Base-by-base conservation (phyloP, 2,888 invertebrate species). In the Agrotis puta region DNA sequence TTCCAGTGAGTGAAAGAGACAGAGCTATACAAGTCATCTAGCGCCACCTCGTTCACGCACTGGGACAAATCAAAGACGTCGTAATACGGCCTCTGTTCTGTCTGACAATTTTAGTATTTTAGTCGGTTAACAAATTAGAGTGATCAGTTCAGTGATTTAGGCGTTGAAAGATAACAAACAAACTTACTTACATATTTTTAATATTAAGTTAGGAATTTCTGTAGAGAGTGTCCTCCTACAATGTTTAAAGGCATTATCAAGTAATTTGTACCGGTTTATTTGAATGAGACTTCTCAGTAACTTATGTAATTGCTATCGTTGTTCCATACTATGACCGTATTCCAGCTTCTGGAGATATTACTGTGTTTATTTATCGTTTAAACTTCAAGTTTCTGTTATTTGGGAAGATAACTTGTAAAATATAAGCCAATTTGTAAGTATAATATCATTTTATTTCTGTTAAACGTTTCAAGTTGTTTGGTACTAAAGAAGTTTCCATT, bases 271-370 rank as follows among this genome's bases (percentile, higher is more conserved):
- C 33, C 13, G 43, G 59, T 71, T 56, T 39, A 77, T 69, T 63
- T 70, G 39, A 70, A 70, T 81, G 63, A 56, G 64, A 64, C 67
- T 47, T 68, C 51, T 24, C 45, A 11, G 33, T 24, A 43, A 70
- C 50, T 77, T 65, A n/a, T 50, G 56, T 81, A 73, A 81, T 73
- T 84, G 51, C 53, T 20, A 50, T 13, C 50, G 68, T 81, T 70
- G 24, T 33, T 57, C n/a, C 7, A 14, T 20, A 27, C n/a, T 20
- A 64, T 14, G 64, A 48, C 33, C 48, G 62, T 54, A 64, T 50
- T 43, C 20, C 24, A n/a, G 13, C 2, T 53, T 33, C 45, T 53
- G 61, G 11, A 77, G 24, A 81, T 45, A 56, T 22, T 54, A 39
- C 74, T 2, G 18, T 27, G 47, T 51, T 47, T 73, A 63, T 65